A percentile compares a stretch with the other conserved stretches of the same genome.
Conservation (phyloP, 2,797 vertebrate species). For the Danionella dracula region DNA sequence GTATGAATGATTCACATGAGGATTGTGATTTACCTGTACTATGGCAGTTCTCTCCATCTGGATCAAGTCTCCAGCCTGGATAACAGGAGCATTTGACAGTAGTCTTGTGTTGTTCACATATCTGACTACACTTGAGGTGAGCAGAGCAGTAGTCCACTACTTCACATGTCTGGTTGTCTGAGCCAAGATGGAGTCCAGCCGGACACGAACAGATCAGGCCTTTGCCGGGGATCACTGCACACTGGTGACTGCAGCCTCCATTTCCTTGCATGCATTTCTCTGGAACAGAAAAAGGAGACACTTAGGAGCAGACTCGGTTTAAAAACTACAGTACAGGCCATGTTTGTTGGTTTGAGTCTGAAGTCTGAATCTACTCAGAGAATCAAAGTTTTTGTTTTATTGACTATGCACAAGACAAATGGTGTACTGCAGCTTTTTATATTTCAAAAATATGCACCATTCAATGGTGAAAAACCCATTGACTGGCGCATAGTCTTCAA, state of each 20-base stretch:
- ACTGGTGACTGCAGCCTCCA: slow-evolving; percentile 95
- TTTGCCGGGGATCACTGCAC: slow-evolving; percentile 85
- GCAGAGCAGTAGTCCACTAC: slow-evolving; percentile 87
- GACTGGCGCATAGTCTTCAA: too few species aligned
- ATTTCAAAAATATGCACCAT: too few species aligned
- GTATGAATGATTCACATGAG: too few species aligned
- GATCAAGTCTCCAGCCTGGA: slow-evolving; percentile 85
- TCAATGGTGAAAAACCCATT: too few species aligned
- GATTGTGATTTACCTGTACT: slow-evolving; percentile 86
- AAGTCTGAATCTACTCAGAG: slow-evolving; percentile 1
- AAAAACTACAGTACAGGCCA: neutral
- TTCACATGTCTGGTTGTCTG: slow-evolving; percentile 89
- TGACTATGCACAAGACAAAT: too few species aligned
- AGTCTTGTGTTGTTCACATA: slow-evolving; percentile 94
- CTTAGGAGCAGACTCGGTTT: neutral
- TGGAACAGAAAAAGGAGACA: slow-evolving; percentile 47
- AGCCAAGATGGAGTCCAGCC: slow-evolving; percentile 77
- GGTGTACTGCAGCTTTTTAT: too few species aligned
- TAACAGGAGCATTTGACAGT: slow-evolving; percentile 95
- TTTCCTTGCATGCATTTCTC: slow-evolving; percentile 89
- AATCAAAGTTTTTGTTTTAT: too few species aligned
- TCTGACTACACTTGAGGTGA: slow-evolving; percentile 92
- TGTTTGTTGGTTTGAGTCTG: neutral
- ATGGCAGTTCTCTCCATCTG: slow-evolving; percentile 86
- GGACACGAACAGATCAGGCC: slow-evolving; percentile 91